Percentiles rank a stretch among this genome's conserved stretches.
Evolutionary conservation across 2,888 invertebrate species (phyloP).

Genomic region (Plusia festucae): DNA sequence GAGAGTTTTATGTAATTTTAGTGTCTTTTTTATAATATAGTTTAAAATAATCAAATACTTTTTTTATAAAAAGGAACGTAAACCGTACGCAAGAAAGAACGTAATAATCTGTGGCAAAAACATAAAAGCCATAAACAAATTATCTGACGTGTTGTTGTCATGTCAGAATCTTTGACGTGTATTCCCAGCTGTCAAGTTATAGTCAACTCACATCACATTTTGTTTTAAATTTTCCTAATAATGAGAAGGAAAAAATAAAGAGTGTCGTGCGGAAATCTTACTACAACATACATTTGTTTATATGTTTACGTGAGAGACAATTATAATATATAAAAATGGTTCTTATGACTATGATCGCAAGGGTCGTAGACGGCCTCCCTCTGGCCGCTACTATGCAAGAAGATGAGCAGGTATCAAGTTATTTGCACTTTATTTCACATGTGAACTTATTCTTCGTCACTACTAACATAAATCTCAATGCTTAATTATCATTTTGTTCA

Average conservation of each 20-base stretch:
- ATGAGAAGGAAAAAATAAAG: slow-evolving; percentile 80
- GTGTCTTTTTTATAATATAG: no score
- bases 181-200: slow-evolving; percentile 70
- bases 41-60: no score
- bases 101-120: not conserved
- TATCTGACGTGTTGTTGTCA: slow-evolving; percentile 78
- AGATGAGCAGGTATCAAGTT: slow-evolving; percentile 95
- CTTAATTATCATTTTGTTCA: slow-evolving; percentile 14
- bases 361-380: slow-evolving; percentile 98
- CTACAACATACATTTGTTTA: slow-evolving; percentile 55
- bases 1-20: no score
- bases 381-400: slow-evolving; percentile 99
- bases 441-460: slow-evolving; percentile 17
- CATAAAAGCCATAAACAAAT: no score
- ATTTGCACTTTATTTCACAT: slow-evolving; percentile 22
- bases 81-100: not conserved
- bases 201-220: slow-evolving; percentile 64
- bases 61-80: slow-evolving; percentile 6
- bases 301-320: slow-evolving; percentile 65
- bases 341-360: slow-evolving; percentile 98
- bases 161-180: slow-evolving; percentile 82
- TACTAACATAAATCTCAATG: slow-evolving; percentile 26
- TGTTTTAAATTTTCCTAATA: slow-evolving; percentile 72
- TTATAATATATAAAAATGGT: slow-evolving; percentile 92
- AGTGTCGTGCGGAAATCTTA: slow-evolving; percentile 61